Evolutionary conservation across 2,113 vertebrate genomes (phyloP), one percentile per base, ranked within the genome.

Genomic region (Prietella phreatophila): DNA sequence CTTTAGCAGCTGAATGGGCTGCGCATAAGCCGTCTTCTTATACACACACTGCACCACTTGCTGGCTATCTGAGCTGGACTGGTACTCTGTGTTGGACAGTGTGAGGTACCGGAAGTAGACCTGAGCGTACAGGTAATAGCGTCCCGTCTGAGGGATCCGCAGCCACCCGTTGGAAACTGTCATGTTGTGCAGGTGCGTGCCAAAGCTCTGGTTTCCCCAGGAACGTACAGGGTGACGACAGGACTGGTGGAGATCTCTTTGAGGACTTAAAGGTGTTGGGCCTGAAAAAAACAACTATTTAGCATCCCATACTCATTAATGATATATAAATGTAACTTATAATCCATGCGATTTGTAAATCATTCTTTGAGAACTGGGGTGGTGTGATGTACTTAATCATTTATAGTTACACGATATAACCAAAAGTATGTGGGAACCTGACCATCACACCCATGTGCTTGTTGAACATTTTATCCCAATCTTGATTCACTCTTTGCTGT

Each of bases 51-150:
- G 93, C 10, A 96, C 93, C 0, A 96, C 93, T 92, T 95, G 94
- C 0, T 94, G 93, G 56, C 92, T 88, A 1, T 83, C 88, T 0
- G 67, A 85, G 53, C 39, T 71, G 58, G 85, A 79, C 50, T 63
- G 85, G 39, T 58, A 78, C 22, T 85, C 39, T 13, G 84, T 60
- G 1, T 90, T 89, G 0, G 92, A 87, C 75, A 92, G 91, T 85
- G 87, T 88, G 53, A 91, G 79, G 42, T 92, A 93, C 36, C 90
- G 91, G 91, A 97, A 95, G 30, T 95, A 96, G 61, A 95, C 93
- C 92, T 95, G 95, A 0, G 94, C 91, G 3, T 96, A 96, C 15
- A 95, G 73, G 83, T 95, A 95, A 92, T 96, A 96, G 75, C 94
- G 94, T 83, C 95, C 95, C 0, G 92, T 90, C 83, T 92, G 94